Conservation (phyloP, 1,140 invertebrate genomes). For the Drosophila kanapiae region DNA sequence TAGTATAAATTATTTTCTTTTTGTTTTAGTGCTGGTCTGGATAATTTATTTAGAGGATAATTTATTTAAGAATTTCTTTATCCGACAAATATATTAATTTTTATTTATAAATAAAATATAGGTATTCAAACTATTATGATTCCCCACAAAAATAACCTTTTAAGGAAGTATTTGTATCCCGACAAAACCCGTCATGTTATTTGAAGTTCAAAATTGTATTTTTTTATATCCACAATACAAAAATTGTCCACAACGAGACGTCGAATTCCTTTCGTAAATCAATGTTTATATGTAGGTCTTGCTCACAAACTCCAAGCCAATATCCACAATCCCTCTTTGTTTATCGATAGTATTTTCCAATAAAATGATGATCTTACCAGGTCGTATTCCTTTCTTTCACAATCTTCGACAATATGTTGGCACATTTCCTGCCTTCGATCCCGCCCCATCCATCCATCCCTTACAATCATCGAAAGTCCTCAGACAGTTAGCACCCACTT, state of each 20-base stretch:
- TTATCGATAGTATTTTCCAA: conserved; percentile 9
- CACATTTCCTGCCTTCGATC: conserved; percentile 45
- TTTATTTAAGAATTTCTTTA: neutral
- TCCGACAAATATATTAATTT: neutral
- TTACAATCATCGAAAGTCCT: conserved; percentile 34
- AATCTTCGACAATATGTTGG: conserved; percentile 43
- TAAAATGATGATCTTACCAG: conserved; percentile 7
- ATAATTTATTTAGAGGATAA: neutral
- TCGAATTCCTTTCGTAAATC: neutral
- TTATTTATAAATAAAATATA: neutral
- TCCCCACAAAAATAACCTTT: too few relatives aligned
- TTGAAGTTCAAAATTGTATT: too few relatives aligned
- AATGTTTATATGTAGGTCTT: neutral
- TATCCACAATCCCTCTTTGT: neutral
- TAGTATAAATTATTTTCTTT: neutral
- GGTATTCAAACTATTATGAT: too few relatives aligned
- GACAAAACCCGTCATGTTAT: too few relatives aligned
- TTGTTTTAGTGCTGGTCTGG: neutral
- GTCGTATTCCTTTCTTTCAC: conserved; percentile 9
- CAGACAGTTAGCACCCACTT: conserved; percentile 72
- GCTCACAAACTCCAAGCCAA: neutral
- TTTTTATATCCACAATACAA: too few relatives aligned
- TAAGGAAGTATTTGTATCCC: too few relatives aligned
- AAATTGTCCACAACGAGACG: too few relatives aligned
- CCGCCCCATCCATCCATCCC: conserved; percentile 2